These are phyloP conservation scores for Cephalopachus bancanus DNA, from an alignment of 2,797 vertebrate genomes.

Conservation along the genomic window DNA sequence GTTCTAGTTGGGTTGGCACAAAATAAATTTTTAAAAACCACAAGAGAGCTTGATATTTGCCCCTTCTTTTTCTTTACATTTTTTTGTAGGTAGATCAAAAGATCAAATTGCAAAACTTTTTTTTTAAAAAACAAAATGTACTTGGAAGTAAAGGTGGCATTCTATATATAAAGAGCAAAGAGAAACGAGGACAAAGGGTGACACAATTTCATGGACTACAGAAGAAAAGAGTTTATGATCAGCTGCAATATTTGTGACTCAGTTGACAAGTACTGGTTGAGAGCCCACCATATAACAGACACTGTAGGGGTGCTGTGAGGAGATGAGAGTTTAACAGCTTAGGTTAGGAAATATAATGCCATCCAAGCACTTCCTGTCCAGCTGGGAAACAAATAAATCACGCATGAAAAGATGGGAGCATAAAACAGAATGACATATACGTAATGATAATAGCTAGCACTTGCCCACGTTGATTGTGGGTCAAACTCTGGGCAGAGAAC, in stretches of 20 bases:
- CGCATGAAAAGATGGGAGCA: not conserved
- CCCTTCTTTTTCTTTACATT: constrained; percentile 21
- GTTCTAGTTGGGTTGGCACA: constrained; percentile 6
- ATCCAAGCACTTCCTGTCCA: not conserved
- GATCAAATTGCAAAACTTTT: not conserved
- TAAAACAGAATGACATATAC: not conserved
- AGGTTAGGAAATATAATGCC: not conserved
- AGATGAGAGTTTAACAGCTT: not conserved
- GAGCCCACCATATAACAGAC: not conserved
- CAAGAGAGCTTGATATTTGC: constrained; percentile 37
- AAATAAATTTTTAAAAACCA: constrained; percentile 50
- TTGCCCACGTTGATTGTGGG: not conserved
- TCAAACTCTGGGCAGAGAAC: not conserved
- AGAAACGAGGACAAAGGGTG: constrained; percentile 36
- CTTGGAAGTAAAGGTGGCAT: constrained; percentile 52
- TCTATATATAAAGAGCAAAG: constrained; percentile 52
- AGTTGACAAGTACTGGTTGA: not conserved
- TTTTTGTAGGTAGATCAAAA: constrained; percentile 57
- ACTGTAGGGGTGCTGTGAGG: not conserved
- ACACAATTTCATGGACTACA: not conserved
- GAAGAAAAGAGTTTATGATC: not conserved
- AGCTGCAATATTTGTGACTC: not conserved
- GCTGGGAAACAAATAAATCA: not conserved
- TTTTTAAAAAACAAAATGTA: not conserved
- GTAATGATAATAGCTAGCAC: not conserved